Evolutionary conservation across 2,113 vertebrate genomes (phyloP), one percentile per base, ranked within the genome.

Genomic region (Scomber scombrus): DNA sequence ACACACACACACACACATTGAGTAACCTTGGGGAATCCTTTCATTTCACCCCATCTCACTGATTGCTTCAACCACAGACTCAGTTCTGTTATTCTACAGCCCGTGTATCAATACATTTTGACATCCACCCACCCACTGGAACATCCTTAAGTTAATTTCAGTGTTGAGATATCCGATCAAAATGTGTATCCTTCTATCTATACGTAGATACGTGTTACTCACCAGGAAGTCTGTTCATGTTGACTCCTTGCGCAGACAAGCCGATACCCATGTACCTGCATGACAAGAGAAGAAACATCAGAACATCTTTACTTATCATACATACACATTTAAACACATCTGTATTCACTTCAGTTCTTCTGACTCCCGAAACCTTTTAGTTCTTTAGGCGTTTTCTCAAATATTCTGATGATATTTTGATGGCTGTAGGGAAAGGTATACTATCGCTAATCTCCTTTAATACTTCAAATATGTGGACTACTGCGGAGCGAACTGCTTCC

Each of bases 161-260:
- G 19, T 21, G 62, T 54, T 1, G 11, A 68, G 34, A 18, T 5
- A 47, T 71, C 29, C 10, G 47, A 49, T 10, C 34, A 19, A 46
- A 12, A 50, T 11, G 21, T 55, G 5, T 26, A 11, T 55, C 29
- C 10, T 3, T 51, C 26, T 26, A 11, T 18, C 43, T n/a, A 43
- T 45, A n/a, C n/a, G n/a, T n/a, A n/a, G 40, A 51, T 18, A n/a
- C 46, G 18, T 65, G 19, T 45, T 87, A 98, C 97, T 98, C 93
- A 99, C 98, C 98, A 88, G 98, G 98, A 93, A 99, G 96, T 89
- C 98, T 96, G 96, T 99, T 99, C 97, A 99, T 99, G 95, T 99
- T 99, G 94, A 99, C 98, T 31, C 98, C 98, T 95, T 99, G 98
- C 66, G 98, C 98, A 66, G 98, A 99, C 90, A 99, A 94, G 92